Evolutionary conservation across 2,888 invertebrate genomes (phyloP).

Genomic region (Euspilapteryx auroguttella): DNA sequence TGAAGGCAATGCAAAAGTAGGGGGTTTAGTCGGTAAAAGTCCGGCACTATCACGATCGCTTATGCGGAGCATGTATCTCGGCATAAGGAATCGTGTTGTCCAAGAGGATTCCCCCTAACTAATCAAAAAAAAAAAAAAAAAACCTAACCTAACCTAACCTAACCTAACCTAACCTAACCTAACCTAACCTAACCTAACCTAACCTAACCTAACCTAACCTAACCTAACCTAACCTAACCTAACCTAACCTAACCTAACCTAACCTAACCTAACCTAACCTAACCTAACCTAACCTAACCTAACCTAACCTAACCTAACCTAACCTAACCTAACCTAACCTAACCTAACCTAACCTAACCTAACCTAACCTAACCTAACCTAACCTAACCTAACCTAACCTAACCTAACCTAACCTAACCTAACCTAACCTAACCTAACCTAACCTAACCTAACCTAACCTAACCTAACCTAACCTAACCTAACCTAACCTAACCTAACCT

Average conservation of each 20-base stretch:
- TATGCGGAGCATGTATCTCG: no score
- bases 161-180: constrained; percentile 5
- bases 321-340: constrained; percentile 8
- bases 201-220: constrained; percentile 4
- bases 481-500: constrained; percentile 9
- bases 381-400: constrained; percentile 6
- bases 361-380: constrained; percentile 9
- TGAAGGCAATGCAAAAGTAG: no score
- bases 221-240: constrained; percentile 8
- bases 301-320: constrained; percentile 13
- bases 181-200: no score
- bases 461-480: constrained; percentile 11
- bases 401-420: constrained; percentile 9
- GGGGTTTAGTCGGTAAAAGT: no score
- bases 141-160: constrained; percentile 5
- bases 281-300: constrained; percentile 12
- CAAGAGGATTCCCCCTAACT: no score
- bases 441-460: constrained; percentile 11
- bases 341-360: constrained; percentile 11
- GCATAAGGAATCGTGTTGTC: no score
- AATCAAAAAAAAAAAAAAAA: no score
- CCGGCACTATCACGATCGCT: no score
- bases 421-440: constrained; percentile 12
- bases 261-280: constrained; percentile 14
- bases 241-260: constrained; percentile 13